Evolutionary conservation across 2,888 invertebrate genomes (phyloP), one percentile per base, ranked within the genome.

Genomic region (Daptonema setosum): DNA sequence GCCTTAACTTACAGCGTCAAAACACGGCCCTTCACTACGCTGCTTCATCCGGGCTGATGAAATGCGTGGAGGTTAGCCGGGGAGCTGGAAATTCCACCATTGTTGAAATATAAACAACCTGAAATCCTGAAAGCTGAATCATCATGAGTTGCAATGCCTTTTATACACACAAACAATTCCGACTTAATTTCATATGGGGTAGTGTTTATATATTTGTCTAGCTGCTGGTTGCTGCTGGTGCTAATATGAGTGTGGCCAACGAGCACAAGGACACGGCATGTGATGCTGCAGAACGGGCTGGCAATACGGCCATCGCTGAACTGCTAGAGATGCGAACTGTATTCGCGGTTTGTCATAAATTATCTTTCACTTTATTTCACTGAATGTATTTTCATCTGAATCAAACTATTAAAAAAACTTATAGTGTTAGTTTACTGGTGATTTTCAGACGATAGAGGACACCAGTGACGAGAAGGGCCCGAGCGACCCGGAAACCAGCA

Each of bases 1-100:
- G n/a, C n/a, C n/a, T 45, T n/a, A 3, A 45, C 3, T 45, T 45
- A 26, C 69, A 80, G 79, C 77, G 78, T 63, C 77, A 78, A 24
- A 80, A 80, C 67, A 81, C 80, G 28, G 78, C 80, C 11, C 71
- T 81, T n/a, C 81, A 81, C 67, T 78, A 78, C 71, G 80, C 81
- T 5, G 78, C 80, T 8, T 71, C 74, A 24, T 77, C 78, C 17
- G 81, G 81, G 1, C 70, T 81, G 51, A 76, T 76, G 63, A 72
- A 77, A 57, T 80, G 80, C 70, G 80, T 80, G 3, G 80, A 81
- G 68, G 73, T 73, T 62, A 56, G 29, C n/a, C n/a, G n/a, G n/a
- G n/a, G n/a, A n/a, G n/a, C n/a, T n/a, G n/a, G n/a, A n/a, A n/a
- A n/a, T n/a, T n/a, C n/a, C n/a, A n/a, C n/a, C n/a, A n/a, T n/a